These are phyloP conservation scores for Echinops telfairi DNA, from an alignment of 2,113 vertebrate species.

Conservation along the genomic window DNA sequence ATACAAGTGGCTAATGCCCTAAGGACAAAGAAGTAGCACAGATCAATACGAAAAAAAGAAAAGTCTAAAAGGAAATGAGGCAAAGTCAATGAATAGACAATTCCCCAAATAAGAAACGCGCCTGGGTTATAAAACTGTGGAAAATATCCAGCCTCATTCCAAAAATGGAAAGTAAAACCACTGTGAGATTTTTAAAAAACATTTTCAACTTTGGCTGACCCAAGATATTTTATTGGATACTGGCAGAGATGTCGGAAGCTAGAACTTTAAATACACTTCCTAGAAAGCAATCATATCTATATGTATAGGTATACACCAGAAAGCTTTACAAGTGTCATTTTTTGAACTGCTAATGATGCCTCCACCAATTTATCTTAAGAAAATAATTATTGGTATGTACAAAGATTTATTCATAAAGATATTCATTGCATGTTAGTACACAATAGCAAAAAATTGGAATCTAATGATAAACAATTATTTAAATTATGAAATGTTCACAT, in stretches of 20 bases:
- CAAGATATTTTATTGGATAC: not conserved
- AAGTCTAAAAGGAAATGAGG: conserved; percentile 31
- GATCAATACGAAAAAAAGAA: conserved; percentile 55
- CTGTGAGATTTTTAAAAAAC: conserved; percentile 6
- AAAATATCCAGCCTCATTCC: conserved; percentile 16
- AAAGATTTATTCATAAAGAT: conserved; percentile 15
- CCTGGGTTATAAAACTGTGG: not conserved
- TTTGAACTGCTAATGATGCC: conserved; percentile 52
- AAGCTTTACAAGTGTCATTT: conserved; percentile 34
- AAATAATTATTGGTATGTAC: conserved; percentile 19
- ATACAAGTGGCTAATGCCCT: not conserved
- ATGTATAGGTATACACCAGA: too few species aligned
- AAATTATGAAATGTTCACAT: conserved; percentile 4
- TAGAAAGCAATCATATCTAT: conserved; percentile 45
- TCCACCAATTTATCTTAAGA: conserved; percentile 30
- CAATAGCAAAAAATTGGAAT: not conserved
- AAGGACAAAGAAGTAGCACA: conserved; percentile 18
- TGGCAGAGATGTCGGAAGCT: conserved; percentile 7
- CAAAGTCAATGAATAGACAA: conserved; percentile 28
- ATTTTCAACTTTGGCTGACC: conserved; percentile 16
- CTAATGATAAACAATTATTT: not conserved
- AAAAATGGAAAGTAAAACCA: conserved; percentile 63
- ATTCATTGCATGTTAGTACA: not conserved
- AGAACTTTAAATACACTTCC: conserved; percentile 8
- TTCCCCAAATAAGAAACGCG: not conserved